A percentile compares a stretch with the other conserved stretches of the same genome.
These are phyloP conservation scores for Geotrupes spiniger DNA, from an alignment of 2,888 invertebrate species.

Conservation along the genomic window DNA sequence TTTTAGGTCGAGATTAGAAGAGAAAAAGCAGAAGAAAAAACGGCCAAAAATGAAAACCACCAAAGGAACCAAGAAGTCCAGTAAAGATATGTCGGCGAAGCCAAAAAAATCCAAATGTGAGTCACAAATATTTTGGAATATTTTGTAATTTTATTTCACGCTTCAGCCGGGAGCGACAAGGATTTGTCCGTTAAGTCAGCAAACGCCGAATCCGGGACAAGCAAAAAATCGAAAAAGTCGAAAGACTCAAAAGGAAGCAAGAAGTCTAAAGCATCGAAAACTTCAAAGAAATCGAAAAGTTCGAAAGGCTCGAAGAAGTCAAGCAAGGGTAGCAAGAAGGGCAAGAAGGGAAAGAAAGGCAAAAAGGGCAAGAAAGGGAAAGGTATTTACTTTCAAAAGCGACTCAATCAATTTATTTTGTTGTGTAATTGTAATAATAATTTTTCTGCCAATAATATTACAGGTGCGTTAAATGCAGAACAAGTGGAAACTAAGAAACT, in stretches of 20 bases:
- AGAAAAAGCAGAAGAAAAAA: constrained; percentile 6
- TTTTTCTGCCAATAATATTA: neutral
- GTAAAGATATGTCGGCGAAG: constrained; percentile 2
- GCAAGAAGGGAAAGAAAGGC: constrained; percentile 21
- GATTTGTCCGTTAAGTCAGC: neutral
- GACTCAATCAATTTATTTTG: constrained; percentile 7
- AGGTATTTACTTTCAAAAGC: neutral
- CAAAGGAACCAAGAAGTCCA: constrained; percentile 4
- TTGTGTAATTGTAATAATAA: neutral
- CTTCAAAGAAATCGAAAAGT: constrained; percentile 17
- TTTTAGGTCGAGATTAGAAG: constrained; percentile 9
- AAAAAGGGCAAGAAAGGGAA: constrained; percentile 9
- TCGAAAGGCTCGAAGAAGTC: constrained; percentile 16
- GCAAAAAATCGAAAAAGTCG: constrained; percentile 6
- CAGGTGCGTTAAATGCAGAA: constrained; percentile 11
- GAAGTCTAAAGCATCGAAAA: constrained; percentile 9
- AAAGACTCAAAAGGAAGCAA: constrained; percentile 10
- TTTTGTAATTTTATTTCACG: no score
- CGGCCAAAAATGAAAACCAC: no score
- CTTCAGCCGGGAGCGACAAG: neutral
- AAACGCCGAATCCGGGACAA: neutral
- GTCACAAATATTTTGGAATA: no score
- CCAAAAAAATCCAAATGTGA: neutral
- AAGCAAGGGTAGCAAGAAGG: constrained; percentile 17
- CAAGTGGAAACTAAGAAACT: constrained; percentile 27